These are phyloP conservation scores for Nylanderia fulva DNA, from an alignment of 1,140 invertebrate species.

Conservation along the genomic window DNA sequence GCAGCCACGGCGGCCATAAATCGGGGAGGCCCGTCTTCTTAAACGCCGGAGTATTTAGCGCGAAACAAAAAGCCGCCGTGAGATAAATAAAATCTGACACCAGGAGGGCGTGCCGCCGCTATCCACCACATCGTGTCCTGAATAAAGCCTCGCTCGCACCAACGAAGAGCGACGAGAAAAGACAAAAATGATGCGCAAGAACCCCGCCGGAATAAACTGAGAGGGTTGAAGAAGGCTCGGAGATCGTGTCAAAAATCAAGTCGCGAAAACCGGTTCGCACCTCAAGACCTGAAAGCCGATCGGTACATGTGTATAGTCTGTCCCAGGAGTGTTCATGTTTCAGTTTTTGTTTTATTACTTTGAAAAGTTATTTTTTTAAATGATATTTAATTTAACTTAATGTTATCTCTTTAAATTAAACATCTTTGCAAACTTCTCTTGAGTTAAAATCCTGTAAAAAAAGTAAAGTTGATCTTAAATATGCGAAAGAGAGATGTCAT, in stretches of 20 bases:
- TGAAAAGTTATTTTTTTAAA: not conserved
- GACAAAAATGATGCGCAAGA: conserved; percentile 51
- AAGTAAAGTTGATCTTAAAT: not conserved
- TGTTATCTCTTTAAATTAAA: not conserved
- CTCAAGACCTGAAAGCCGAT: conserved; percentile 60
- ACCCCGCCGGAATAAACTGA: conserved; percentile 13
- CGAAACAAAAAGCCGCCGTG: conserved; percentile 74
- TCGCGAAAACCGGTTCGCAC: conserved; percentile 67
- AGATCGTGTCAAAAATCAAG: conserved; percentile 69
- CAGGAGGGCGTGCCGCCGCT: conserved; percentile 67
- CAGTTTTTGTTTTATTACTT: not conserved
- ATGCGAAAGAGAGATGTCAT: not conserved
- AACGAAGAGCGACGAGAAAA: not conserved
- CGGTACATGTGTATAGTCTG: conserved; percentile 25
- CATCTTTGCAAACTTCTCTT: not conserved
- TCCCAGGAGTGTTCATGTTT: not conserved
- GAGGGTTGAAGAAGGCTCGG: conserved; percentile 61
- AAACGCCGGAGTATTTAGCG: conserved; percentile 77
- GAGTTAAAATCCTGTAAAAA: not conserved
- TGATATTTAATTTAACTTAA: not conserved
- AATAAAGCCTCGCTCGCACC: conserved; percentile 31
- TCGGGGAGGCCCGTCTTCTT: conserved; percentile 80
- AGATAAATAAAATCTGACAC: conserved; percentile 78
- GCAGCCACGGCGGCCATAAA: conserved; percentile 73
- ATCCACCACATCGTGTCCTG: conserved; percentile 62